Evolutionary conservation across 1,140 invertebrate species (phyloP).

Genomic region (Acyrthosiphon pisum): DNA sequence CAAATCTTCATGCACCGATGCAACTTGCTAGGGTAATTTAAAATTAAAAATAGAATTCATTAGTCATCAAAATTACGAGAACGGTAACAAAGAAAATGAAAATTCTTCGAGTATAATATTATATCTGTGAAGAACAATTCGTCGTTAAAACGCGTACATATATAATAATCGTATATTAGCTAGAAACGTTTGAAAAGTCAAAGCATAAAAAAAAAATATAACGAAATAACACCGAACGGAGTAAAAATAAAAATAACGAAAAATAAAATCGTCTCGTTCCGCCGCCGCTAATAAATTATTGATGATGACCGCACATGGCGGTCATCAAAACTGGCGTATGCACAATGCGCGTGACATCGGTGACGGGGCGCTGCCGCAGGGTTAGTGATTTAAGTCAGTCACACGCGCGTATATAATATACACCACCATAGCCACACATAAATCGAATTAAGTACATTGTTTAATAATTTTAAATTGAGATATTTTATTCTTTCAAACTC

Average conservation of each 20-base stretch:
- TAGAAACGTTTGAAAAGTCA: neutral
- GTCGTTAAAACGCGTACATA: neutral
- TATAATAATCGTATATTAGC: neutral
- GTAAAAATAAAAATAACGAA: neutral
- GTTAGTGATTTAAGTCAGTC: neutral
- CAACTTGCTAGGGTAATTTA: constrained; percentile 26
- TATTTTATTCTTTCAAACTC: neutral
- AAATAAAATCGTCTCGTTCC: neutral
- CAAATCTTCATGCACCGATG: constrained; percentile 28
- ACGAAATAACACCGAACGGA: neutral
- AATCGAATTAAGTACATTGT: neutral
- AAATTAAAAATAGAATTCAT: constrained; percentile 39
- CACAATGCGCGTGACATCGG: neutral
- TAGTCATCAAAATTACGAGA: constrained; percentile 10
- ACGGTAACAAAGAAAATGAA: constrained; percentile 24
- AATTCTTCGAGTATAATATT: neutral
- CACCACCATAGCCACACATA: neutral
- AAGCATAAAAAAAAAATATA: constrained; percentile 18
- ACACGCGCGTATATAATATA: neutral
- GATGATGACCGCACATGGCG: neutral
- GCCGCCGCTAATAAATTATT: neutral
- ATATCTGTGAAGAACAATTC: constrained; percentile 11
- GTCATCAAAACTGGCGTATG: neutral
- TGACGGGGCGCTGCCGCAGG: neutral
- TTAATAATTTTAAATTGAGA: neutral